Evolutionary conservation across 2,797 vertebrate species (phyloP).

Genomic region (Nannoperca australis): DNA sequence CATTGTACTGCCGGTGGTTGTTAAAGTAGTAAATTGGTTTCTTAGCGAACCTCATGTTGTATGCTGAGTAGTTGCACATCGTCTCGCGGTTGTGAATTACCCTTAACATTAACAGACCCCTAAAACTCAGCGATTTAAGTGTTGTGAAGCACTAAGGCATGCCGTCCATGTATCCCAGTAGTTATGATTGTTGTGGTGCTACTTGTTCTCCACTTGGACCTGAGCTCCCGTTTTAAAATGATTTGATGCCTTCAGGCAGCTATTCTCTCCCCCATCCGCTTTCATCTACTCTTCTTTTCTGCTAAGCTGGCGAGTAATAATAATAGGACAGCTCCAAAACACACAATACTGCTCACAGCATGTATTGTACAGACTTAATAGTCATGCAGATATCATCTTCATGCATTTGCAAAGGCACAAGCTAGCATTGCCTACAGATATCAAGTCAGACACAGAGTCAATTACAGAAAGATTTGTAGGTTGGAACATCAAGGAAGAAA

Average conservation of each 20-base stretch:
- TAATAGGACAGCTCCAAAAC: slow-evolving; percentile 37
- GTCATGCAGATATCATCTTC: slow-evolving; percentile 43
- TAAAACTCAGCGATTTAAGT: not conserved
- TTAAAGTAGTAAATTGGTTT: slow-evolving; percentile 21
- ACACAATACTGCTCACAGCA: slow-evolving; percentile 32
- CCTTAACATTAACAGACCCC: slow-evolving; percentile 3
- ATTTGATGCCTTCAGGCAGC: slow-evolving; percentile 60
- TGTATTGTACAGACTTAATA: slow-evolving; percentile 31
- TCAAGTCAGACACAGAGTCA: slow-evolving; percentile 34
- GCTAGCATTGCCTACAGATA: slow-evolving; percentile 39
- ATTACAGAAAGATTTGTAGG: slow-evolving; percentile 38
- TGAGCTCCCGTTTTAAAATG: slow-evolving; percentile 39
- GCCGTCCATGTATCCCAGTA: slow-evolving; percentile 7
- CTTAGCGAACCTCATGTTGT: slow-evolving; percentile 2
- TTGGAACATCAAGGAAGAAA: slow-evolving; percentile 41
- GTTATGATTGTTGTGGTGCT: slow-evolving; percentile 12
- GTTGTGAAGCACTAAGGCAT: slow-evolving; percentile 13
- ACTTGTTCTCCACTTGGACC: slow-evolving; percentile 40
- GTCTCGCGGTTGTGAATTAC: not conserved
- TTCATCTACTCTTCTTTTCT: slow-evolving; percentile 47
- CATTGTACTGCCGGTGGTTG: not conserved
- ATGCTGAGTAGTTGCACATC: slow-evolving; percentile 5
- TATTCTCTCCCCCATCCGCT: slow-evolving; percentile 35
- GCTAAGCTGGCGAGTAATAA: slow-evolving; percentile 44
- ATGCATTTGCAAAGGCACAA: slow-evolving; percentile 42